These are phyloP conservation scores for Ceramica pisi DNA, from an alignment of 2,888 invertebrate species.

Conservation along the genomic window DNA sequence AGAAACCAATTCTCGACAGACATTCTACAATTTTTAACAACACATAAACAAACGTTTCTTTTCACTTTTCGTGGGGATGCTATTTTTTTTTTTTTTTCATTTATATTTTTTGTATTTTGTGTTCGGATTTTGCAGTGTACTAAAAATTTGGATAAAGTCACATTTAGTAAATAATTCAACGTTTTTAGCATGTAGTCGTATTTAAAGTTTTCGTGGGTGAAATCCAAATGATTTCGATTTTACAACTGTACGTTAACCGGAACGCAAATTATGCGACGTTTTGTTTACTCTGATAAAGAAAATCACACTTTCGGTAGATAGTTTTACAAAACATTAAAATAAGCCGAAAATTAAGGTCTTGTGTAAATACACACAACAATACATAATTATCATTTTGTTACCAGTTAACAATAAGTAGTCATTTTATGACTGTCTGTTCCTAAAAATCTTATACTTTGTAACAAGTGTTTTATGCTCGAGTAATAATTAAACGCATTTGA, in stretches of 20 bases:
- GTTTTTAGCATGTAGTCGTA: too few species aligned
- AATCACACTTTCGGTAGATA: too few species aligned
- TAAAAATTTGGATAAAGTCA: background rate
- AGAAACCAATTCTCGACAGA: conserved; percentile 49
- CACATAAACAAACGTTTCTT: conserved; percentile 33
- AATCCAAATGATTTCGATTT: background rate
- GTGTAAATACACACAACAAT: too few species aligned
- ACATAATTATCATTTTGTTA: too few species aligned
- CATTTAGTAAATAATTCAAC: background rate
- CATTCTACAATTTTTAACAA: conserved; percentile 31
- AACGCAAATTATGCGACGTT: conserved; percentile 24
- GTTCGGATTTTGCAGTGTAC: background rate
- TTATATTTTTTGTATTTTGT: too few species aligned
- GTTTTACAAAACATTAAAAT: background rate
- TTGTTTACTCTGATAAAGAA: conserved; percentile 2
- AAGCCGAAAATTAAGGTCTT: background rate
- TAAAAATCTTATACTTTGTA: background rate
- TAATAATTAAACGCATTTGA: background rate
- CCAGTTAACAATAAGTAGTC: background rate
- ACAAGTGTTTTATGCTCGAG: background rate
- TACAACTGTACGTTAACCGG: background rate
- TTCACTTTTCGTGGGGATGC: background rate
- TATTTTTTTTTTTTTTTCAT: background rate
- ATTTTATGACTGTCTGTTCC: too few species aligned
- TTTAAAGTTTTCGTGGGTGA: background rate